Base-by-base conservation (phyloP, 2,888 invertebrate species). In the Plagodis dolabraria region DNA sequence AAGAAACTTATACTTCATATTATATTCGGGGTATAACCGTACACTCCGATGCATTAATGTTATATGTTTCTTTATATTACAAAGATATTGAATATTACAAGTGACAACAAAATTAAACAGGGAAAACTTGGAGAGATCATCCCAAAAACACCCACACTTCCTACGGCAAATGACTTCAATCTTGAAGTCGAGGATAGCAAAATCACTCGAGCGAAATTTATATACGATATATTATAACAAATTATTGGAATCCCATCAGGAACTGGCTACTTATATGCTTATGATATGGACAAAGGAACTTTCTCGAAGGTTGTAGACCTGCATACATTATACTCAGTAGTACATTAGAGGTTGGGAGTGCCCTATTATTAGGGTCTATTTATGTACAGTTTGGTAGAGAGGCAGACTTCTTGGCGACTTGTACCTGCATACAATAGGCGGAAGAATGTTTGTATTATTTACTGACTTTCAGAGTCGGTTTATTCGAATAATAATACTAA, bases 381-480 rank as follows among this genome's bases (percentile, higher is more conserved):
- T 38, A 9, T 36, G 38, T 34, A n/a, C n/a, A 40, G 40, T 10
- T 10, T 40, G 40, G 40, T 40, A 40, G 40, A 0, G 9, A n/a
- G 48, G n/a, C 56, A 56, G 56, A 50, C 50, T 34, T 45, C 46
- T 40, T 50, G 55, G 56, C 56, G 56, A 35, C 56, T 42, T 12
- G 48, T 7, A 4, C 22, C 38, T 33, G 49, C 38, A 40, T 49
- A 49, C 40, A 49, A 49, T 49, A 40, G 49, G 40, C 49, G 33
- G 40, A 40, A 40, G 40, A 38, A 49, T 40, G 49, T 40, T 40
- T 33, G 6, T 38, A 40, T 49, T 49, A 49, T 49, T 40, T 40
- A 38, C 40, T 40, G 49, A 40, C 48, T 48, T 38, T 10, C 38
- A 38, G 6, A 10, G 35, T 47, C 33, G 22, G 11, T 35, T 12